These are phyloP conservation scores for Drosophila siamana DNA, from an alignment of 2,888 invertebrate genomes.

Conservation along the genomic window DNA sequence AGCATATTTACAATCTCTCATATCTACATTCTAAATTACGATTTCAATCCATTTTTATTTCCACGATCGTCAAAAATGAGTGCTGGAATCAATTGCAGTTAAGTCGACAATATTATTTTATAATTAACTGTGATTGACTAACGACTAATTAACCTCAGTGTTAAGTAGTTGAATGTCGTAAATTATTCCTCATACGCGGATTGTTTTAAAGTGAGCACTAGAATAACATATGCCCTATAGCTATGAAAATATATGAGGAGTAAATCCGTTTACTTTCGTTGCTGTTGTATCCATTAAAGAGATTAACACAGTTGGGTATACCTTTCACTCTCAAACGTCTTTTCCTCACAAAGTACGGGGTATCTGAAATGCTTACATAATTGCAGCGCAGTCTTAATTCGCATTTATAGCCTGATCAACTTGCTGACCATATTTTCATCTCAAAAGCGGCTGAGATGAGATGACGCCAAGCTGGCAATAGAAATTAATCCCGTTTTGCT, in stretches of 20 bases:
- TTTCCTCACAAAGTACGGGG: neutral
- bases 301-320: no score
- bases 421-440: constrained; percentile 4
- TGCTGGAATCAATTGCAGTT: neutral
- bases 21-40: neutral
- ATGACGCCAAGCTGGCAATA: constrained; percentile 17
- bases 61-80: neutral
- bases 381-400: no score
- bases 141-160: neutral
- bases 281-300: no score
- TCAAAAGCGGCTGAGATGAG: constrained; percentile 26
- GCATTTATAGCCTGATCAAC: constrained; percentile 29
- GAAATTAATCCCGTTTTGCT: constrained; percentile 42
- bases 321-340: neutral
- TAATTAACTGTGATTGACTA: constrained; percentile 10
- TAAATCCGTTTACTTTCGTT: no score
- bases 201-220: neutral
- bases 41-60: neutral
- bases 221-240: neutral
- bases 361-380: constrained; percentile 6
- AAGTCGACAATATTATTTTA: neutral
- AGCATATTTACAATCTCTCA: neutral
- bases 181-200: no score
- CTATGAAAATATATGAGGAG: neutral
- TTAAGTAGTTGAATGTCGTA: neutral